Base-by-base conservation (phyloP, 2,797 vertebrate genomes). In the Aplochiton taeniatus region DNA sequence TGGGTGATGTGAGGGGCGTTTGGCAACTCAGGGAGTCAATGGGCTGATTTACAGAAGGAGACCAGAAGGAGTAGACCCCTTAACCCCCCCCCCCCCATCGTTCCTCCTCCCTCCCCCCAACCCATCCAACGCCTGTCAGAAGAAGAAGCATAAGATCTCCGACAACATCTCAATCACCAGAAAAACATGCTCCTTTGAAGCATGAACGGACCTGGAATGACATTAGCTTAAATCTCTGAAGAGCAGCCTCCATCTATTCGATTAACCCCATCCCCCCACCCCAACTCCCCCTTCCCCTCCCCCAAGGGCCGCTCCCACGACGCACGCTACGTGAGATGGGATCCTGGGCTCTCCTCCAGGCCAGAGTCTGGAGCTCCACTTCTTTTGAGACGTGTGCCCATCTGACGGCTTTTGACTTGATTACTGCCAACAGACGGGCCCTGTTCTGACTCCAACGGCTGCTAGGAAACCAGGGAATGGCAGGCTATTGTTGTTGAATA, bases 101-200 rank as follows among this genome's bases (percentile, higher is more conserved):
- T n/a, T n/a, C 31, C 2, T 6, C 31, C 31, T 31, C 31, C 31
- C 31, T 31, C 31, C 66, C 85, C 75, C 66, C 66, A 65, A 87
- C 86, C 82, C 67, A 67, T 42, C 31, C 73, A 74, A 82, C 87
- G 81, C 81, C 80, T 78, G 73, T 80, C 65, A 81, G 72, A 56
- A n/a, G 69, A 65, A 71, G 57, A 50, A 1, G 41, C 31, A 31
- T 63, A 75, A 82, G 77, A 82, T 83, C 82, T 85, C 80, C 76
- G 68, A 81, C 83, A 83, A 84, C 83, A 82, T 76, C 78, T 87
- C 80, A 77, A 83, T 80, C 76, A 84, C 81, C 80, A 86, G 6
- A 75, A 81, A 82, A 77, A 82, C 81, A 77, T 74, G 84, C 77
- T 78, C 77, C 86, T 87, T 91, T 91, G 86, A 90, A 90, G 88